Conservation (phyloP, 2,888 invertebrate species). For the Cylloceria caligata region DNA sequence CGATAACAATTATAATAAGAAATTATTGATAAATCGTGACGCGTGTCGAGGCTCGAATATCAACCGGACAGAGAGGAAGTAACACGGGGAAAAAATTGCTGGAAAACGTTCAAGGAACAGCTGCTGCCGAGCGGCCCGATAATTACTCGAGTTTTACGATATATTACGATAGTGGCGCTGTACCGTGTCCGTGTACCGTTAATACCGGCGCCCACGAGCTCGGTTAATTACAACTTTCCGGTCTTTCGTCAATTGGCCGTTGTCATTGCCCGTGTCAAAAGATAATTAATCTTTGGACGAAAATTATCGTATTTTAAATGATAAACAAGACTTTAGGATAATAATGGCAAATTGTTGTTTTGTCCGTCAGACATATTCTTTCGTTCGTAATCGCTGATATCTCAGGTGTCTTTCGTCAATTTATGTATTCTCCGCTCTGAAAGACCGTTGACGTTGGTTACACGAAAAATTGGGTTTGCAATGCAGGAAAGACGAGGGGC, state of each 20-base stretch:
- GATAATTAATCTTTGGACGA: conserved; percentile 21
- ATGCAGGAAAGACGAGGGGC: conserved; percentile 66
- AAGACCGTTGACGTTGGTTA: conserved; percentile 40
- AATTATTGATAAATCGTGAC: conserved; percentile 5
- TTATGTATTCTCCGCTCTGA: conserved; percentile 21
- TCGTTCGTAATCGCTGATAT: not conserved
- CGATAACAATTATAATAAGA: not conserved
- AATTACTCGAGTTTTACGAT: conserved; percentile 76
- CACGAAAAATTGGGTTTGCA: conserved; percentile 73
- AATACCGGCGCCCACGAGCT: conserved; percentile 19
- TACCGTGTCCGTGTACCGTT: conserved; percentile 48
- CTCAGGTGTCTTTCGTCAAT: not conserved
- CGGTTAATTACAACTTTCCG: conserved; percentile 61
- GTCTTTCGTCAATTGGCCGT: conserved; percentile 26
- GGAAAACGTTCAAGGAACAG: conserved; percentile 68
- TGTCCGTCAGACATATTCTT: not conserved
- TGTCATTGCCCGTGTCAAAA: conserved; percentile 45
- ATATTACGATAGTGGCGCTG: conserved; percentile 52
- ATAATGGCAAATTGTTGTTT: not conserved
- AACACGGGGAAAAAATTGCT: conserved; percentile 12
- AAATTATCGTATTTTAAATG: not conserved
- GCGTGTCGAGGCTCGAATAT: not conserved
- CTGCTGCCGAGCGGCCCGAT: conserved; percentile 74
- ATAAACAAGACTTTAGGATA: not conserved
- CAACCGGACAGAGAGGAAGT: not conserved